phyloP scores from a whole-genome alignment of 2,113 vertebrate species.

The Chascanopsetta lugubris region DNA sequence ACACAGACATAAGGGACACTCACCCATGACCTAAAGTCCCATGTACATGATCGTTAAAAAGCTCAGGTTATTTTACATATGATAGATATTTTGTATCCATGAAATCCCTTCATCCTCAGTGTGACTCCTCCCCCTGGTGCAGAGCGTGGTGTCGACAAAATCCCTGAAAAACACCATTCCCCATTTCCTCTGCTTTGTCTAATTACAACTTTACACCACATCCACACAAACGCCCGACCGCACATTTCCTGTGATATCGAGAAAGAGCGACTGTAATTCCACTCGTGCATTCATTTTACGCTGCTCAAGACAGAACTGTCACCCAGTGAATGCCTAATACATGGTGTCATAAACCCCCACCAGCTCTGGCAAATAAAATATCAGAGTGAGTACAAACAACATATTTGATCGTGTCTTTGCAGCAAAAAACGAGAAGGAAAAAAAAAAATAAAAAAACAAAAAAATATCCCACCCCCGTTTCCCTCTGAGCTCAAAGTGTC shows the following conservation, averaged over 20 bases:
- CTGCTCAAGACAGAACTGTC: conserved; percentile 1
- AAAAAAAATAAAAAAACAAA: conserved; percentile 18
- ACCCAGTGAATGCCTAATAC: conserved; percentile 2
- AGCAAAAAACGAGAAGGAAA: conserved; percentile 20
- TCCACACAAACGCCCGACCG: too few relatives aligned
- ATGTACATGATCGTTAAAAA: too few relatives aligned
- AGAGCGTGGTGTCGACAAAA: background rate
- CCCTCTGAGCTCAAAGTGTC: conserved; percentile 58
- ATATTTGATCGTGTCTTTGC: conserved; percentile 37
- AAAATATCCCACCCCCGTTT: conserved; percentile 46
- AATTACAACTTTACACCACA: background rate
- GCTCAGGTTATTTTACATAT: conserved; percentile 13
- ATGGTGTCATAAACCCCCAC: conserved; percentile 9
- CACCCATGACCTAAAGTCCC: too few relatives aligned
- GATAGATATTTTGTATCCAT: conserved; percentile 1
- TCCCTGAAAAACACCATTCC: too few relatives aligned
- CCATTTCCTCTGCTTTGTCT: background rate
- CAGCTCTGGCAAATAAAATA: conserved; percentile 35
- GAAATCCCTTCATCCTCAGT: conserved; percentile 31
- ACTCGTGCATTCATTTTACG: background rate
- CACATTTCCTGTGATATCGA: conserved; percentile 15
- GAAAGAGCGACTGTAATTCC: conserved; percentile 11
- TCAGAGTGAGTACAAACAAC: conserved; percentile 40
- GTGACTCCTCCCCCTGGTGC: conserved; percentile 21
- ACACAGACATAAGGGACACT: too few relatives aligned